These are phyloP conservation scores for Elanus axillaris DNA, from an alignment of 2,113 vertebrate genomes.

Conservation along the genomic window DNA sequence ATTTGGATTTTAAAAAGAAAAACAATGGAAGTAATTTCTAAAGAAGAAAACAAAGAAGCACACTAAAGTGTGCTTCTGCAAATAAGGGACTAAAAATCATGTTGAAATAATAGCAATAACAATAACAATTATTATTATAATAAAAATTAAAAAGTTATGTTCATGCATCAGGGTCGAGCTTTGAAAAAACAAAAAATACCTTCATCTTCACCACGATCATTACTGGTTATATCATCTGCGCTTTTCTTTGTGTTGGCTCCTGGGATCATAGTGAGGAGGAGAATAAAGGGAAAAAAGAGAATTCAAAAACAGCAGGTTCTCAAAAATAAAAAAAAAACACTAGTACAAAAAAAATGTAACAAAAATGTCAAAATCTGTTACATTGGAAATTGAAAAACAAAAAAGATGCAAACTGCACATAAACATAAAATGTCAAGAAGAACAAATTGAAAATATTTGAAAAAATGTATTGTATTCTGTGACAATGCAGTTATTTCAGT, in stretches of 20 bases:
- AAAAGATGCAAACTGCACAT: constrained; percentile 64
- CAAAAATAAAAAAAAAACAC: constrained; percentile 63
- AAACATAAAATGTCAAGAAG: constrained; percentile 70
- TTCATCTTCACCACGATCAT: constrained; percentile 87
- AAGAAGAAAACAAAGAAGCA: constrained; percentile 66
- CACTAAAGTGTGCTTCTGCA: constrained; percentile 48
- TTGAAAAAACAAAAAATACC: constrained; percentile 85
- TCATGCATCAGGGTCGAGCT: constrained; percentile 83
- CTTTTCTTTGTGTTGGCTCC: constrained; percentile 88
- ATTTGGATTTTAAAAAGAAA: constrained; percentile 68
- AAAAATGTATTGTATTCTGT: constrained; percentile 40
- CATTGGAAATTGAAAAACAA: constrained; percentile 61
- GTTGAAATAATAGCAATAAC: constrained; percentile 57
- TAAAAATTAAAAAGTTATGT: constrained; percentile 64
- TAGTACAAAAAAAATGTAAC: constrained; percentile 63
- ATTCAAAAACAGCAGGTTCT: constrained; percentile 78
- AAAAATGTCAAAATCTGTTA: constrained; percentile 68
- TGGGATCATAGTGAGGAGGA: constrained; percentile 80
- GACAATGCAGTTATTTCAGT: constrained; percentile 51
- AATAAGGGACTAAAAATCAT: constrained; percentile 49
- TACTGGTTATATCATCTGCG: constrained; percentile 88
- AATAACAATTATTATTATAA: constrained; percentile 38
- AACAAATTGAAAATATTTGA: constrained; percentile 64
- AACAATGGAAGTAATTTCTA: constrained; percentile 54
- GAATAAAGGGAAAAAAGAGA: constrained; percentile 81